phyloP scores from a whole-genome alignment of 2,797 vertebrate genomes.

The Falco novaeseelandiae region DNA sequence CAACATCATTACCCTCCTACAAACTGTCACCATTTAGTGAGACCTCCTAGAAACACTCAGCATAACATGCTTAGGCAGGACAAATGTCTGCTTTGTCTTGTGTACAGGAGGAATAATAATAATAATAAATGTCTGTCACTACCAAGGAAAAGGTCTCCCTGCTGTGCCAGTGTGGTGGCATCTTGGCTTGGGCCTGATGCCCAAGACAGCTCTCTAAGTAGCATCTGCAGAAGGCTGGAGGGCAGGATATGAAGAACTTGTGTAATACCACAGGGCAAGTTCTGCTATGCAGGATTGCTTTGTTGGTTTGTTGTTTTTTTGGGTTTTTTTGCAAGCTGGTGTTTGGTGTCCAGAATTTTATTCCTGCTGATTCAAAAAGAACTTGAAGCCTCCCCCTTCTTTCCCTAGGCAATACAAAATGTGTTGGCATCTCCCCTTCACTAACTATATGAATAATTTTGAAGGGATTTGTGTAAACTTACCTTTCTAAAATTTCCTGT shows the following conservation, averaged over 20 bases:
- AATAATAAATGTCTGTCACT: not conserved
- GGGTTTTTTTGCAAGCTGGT: not conserved
- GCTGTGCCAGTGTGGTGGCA: not conserved
- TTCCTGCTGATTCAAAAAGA: not conserved
- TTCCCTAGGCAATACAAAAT: not conserved
- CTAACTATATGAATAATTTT: not conserved
- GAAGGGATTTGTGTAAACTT: not conserved
- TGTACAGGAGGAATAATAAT: not conserved
- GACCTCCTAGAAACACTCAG: not conserved
- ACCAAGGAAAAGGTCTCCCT: not conserved
- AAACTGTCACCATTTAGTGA: not conserved
- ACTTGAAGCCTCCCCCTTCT: not conserved
- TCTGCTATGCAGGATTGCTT: not conserved
- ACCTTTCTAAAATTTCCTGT: conserved; percentile 46
- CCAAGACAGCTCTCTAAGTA: not conserved
- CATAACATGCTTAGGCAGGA: not conserved
- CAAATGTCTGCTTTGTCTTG: not conserved
- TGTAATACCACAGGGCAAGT: not conserved
- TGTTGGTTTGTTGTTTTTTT: no score
- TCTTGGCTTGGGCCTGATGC: not conserved
- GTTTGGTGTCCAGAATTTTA: not conserved
- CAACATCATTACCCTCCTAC: not conserved
- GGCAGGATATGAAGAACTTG: not conserved
- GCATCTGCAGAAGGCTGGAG: not conserved
- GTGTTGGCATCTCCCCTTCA: not conserved